phyloP scores from a whole-genome alignment of 2,888 invertebrate species.

The Lithodes maja region DNA sequence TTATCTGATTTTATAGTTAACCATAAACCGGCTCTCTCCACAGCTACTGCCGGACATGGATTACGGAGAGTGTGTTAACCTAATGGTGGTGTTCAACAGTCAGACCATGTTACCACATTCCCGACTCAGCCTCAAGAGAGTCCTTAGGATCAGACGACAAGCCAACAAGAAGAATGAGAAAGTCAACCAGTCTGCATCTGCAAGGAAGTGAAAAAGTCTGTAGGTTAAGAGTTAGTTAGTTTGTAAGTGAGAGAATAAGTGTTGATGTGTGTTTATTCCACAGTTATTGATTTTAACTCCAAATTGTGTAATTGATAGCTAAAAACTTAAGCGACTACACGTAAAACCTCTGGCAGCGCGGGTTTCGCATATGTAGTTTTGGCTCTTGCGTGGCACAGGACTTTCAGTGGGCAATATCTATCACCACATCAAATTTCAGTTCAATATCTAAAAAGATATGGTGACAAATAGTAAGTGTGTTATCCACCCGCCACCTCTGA shows the following conservation, averaged over 20 bases:
- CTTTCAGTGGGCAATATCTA: too few relatives aligned
- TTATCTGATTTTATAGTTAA: background rate
- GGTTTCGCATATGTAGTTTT: too few relatives aligned
- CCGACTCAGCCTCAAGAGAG: constrained; percentile 3
- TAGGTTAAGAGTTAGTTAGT: background rate
- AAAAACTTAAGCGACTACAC: too few relatives aligned
- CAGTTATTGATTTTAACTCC: too few relatives aligned
- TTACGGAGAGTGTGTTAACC: constrained; percentile 75
- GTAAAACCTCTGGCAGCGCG: too few relatives aligned
- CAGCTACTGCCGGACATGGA: constrained; percentile 82
- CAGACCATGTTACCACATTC: constrained; percentile 36
- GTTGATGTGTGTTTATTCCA: background rate
- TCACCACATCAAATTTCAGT: too few relatives aligned
- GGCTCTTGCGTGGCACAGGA: too few relatives aligned
- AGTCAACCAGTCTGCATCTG: background rate
- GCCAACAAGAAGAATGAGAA: background rate
- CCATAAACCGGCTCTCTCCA: constrained; percentile 76
- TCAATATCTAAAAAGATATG: too few relatives aligned
- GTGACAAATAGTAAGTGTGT: too few relatives aligned
- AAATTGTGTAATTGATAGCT: too few relatives aligned
- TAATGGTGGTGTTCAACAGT: constrained; percentile 52
- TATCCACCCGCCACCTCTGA: too few relatives aligned
- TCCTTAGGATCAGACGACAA: background rate
- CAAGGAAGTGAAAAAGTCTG: too few relatives aligned
- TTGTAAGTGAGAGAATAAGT: background rate